phyloP scores from a whole-genome alignment of 2,797 vertebrate genomes.

The Perodicticus potto region DNA sequence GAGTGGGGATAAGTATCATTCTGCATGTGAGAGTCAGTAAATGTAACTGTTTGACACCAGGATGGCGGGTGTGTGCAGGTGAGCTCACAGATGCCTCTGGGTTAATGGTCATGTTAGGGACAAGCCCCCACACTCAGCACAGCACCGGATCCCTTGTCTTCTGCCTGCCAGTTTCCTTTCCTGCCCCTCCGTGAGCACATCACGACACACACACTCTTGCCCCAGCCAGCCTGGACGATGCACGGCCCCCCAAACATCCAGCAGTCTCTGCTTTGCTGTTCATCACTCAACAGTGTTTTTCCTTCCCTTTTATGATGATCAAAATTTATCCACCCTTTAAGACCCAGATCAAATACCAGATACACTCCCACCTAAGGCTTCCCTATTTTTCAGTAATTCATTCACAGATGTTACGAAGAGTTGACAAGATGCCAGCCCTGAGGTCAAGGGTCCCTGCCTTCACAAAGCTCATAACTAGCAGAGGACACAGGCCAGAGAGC shows the following conservation, averaged over 20 bases:
- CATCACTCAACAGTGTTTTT: not conserved
- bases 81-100: not conserved
- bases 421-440: not conserved
- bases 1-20: not conserved
- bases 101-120: not conserved
- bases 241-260: not conserved
- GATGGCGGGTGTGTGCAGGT: not conserved
- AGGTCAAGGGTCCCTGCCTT: not conserved
- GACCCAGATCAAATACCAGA: not conserved
- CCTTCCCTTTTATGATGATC: not conserved
- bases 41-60: not conserved
- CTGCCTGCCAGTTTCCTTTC: not conserved
- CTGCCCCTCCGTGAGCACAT: not conserved
- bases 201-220: not conserved
- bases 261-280: not conserved
- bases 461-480: not conserved
- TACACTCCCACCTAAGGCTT: not conserved
- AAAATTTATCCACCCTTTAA: conserved; percentile 5
- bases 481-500: not conserved
- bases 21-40: not conserved
- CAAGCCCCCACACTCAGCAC: not conserved
- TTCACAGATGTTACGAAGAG: not conserved
- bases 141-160: not conserved
- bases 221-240: not conserved
- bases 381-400: not conserved